A percentile compares a stretch with the other conserved stretches of the same genome.
phyloP scores from a whole-genome alignment of 1,140 invertebrate genomes.

The Latrodectus geometricus region DNA sequence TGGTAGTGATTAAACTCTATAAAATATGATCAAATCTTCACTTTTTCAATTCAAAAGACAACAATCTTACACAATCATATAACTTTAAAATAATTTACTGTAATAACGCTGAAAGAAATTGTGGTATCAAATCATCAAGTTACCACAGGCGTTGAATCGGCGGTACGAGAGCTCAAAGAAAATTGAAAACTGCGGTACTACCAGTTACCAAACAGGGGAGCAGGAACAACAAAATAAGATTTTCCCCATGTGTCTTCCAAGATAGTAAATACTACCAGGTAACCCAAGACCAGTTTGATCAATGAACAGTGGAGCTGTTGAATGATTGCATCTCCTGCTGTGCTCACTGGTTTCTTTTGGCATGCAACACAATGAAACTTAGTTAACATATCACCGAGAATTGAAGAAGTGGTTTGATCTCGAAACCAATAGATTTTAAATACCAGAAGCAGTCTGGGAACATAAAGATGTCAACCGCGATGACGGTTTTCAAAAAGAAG shows the following conservation, averaged over 20 bases:
- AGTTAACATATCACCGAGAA: not conserved
- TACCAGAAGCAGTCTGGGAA: not conserved
- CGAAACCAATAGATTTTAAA: not conserved
- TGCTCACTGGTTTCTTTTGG: not conserved
- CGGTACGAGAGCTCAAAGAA: slow-evolving; percentile 7
- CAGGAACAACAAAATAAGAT: not conserved
- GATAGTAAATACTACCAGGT: slow-evolving; percentile 4
- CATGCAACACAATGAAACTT: not conserved
- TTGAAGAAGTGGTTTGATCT: not conserved
- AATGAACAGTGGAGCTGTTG: slow-evolving; percentile 4
- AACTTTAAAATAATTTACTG: not conserved
- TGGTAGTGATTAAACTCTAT: too few relatives aligned
- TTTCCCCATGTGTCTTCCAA: not conserved
- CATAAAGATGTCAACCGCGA: not conserved
- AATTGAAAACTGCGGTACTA: not conserved
- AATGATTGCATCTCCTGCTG: slow-evolving; percentile 13
- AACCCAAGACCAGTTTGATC: slow-evolving; percentile 25
- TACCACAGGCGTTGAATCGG: not conserved
- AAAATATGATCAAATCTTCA: not conserved
- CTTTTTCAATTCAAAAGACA: not conserved
- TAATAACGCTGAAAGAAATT: not conserved
- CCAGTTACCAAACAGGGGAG: not conserved
- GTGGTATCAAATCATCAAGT: not conserved
- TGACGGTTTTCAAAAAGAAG: not conserved
- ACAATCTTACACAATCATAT: not conserved